Conservation (phyloP, 2,888 invertebrate genomes). For the Oligia fasciuncula region DNA sequence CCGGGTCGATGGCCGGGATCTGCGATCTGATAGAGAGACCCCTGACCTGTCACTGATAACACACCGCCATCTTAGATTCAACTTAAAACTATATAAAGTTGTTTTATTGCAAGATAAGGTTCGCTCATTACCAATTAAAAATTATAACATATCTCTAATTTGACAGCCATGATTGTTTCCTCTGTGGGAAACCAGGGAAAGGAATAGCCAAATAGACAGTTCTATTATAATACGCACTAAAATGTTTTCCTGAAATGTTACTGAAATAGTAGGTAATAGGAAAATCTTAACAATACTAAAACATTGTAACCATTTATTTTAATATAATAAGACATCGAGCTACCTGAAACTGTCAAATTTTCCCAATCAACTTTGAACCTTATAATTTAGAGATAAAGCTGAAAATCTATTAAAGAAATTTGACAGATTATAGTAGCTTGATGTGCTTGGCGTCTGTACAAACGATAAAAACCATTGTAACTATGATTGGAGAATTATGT, state of each 20-base stretch:
- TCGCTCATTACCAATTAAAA: background rate
- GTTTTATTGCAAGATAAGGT: conserved; percentile 4
- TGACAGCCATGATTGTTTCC: background rate
- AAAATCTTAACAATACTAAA: background rate
- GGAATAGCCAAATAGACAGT: background rate
- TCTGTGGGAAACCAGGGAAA: background rate
- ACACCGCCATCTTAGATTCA: conserved; percentile 74
- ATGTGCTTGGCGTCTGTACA: background rate
- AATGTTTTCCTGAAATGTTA: background rate
- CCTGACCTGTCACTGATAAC: conserved; percentile 69
- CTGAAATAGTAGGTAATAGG: background rate
- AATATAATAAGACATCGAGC: background rate
- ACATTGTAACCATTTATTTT: background rate
- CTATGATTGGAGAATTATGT: background rate
- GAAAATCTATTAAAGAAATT: too few species aligned
- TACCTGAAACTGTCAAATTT: too few species aligned
- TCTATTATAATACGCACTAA: background rate
- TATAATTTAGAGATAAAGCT: too few species aligned
- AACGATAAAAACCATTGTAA: background rate
- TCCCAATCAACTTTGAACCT: too few species aligned
- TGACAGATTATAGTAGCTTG: too few species aligned
- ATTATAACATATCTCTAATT: background rate
- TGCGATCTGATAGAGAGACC: conserved; percentile 66
- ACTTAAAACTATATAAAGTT: conserved; percentile 49
- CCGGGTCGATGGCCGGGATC: conserved; percentile 77